Percentiles rank a stretch among this genome's conserved stretches.
Conservation (phyloP, 2,113 vertebrate genomes). For the pig (Sus scrofa) region DNA sequence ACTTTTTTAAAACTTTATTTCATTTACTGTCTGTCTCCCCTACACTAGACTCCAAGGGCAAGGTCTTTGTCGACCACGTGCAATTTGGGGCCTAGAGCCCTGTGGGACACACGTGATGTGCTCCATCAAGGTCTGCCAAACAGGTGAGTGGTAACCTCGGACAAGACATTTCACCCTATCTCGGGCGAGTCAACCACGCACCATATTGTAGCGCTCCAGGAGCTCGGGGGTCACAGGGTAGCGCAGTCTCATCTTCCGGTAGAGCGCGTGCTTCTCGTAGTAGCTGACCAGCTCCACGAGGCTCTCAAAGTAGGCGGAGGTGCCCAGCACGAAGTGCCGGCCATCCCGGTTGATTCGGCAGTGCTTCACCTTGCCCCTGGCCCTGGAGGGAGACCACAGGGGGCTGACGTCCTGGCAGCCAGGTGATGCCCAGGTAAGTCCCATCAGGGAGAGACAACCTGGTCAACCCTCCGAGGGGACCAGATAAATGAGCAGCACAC, state of each 20-base stretch:
- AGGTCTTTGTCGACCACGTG: neutral
- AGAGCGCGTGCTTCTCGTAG: constrained; percentile 94
- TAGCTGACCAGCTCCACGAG: constrained; percentile 96
- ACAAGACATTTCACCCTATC: rapidly evolving
- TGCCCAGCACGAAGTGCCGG: constrained; percentile 93
- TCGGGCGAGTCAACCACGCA: constrained; percentile 75
- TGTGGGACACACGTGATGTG: rapidly evolving
- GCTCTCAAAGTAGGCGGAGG: constrained; percentile 96
- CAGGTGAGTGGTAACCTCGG: neutral
- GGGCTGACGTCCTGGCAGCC: neutral
- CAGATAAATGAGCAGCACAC: neutral
- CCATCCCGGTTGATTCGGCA: constrained; percentile 96
- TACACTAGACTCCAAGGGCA: too few species aligned
- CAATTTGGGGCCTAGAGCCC: neutral
- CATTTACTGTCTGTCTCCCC: neutral
- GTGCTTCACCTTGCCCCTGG: constrained; percentile 97
- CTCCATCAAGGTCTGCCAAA: neutral
- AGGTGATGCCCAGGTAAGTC: rapidly evolving
- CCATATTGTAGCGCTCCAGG: constrained; percentile 93
- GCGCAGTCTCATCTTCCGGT: constrained; percentile 96
- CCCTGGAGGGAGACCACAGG: constrained; percentile 86
- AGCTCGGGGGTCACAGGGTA: constrained; percentile 96
- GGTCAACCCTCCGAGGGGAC: neutral
- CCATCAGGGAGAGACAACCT: neutral
- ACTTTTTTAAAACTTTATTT: neutral